Percentiles rank a stretch among this genome's conserved stretches.
phyloP scores from a whole-genome alignment of 2,113 vertebrate genomes.

The Gymnarchus niloticus region DNA sequence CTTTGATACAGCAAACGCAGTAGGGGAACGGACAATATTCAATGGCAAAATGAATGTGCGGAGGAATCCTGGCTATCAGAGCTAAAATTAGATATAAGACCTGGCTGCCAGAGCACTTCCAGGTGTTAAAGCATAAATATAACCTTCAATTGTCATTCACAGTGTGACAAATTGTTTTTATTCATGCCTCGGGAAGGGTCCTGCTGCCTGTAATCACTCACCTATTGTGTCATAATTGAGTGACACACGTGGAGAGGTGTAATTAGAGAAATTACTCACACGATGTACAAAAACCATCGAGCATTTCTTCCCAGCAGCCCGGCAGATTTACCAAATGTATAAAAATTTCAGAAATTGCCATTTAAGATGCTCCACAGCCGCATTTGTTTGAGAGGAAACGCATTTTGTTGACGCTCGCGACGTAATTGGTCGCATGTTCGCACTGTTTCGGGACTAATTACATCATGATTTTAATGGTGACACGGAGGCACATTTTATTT shows the following conservation, averaged over 20 bases:
- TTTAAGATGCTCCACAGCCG: neutral
- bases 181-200: constrained; percentile 8
- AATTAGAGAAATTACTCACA: neutral
- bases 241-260: neutral
- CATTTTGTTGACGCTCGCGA: neutral
- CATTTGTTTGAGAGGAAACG: neutral
- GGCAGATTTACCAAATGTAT: neutral
- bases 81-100: neutral
- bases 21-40: too few species aligned
- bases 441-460: constrained; percentile 8
- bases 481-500: neutral
- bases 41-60: too few species aligned
- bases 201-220: constrained; percentile 13
- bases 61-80: neutral
- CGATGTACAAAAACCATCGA: neutral
- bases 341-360: neutral
- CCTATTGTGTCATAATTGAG: constrained; percentile 16
- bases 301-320: neutral
- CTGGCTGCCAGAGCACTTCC: neutral
- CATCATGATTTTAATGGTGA: constrained; percentile 12
- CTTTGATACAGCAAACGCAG: neutral
- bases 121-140: neutral
- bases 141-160: constrained; percentile 9
- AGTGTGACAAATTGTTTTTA: neutral
- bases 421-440: neutral